phyloP scores from a whole-genome alignment of 2,888 invertebrate species.

The Gisinianus flammeolus region DNA sequence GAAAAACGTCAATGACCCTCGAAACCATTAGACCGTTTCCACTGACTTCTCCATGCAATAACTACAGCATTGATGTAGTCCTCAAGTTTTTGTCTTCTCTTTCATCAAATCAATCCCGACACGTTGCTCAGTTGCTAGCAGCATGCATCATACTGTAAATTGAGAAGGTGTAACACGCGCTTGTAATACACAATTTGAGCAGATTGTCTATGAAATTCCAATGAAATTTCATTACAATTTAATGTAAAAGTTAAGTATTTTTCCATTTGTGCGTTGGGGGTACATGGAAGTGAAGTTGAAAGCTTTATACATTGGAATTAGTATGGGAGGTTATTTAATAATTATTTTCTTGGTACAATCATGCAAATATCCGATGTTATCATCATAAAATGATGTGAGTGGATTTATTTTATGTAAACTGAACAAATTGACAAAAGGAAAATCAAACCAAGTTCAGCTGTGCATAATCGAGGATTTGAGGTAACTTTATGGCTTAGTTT shows the following conservation, averaged over 20 bases:
- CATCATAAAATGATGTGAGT: background rate
- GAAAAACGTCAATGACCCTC: conserved; percentile 58
- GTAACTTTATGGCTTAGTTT: too few relatives aligned
- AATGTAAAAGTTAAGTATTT: too few relatives aligned
- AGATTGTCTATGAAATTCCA: background rate
- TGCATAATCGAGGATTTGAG: too few relatives aligned
- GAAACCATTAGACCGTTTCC: conserved; percentile 55
- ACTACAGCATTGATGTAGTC: conserved; percentile 36
- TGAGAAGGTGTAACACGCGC: background rate
- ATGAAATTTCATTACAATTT: background rate
- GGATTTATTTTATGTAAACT: background rate
- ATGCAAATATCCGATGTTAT: conserved; percentile 15
- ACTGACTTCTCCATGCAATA: conserved; percentile 32
- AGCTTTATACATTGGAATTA: too few relatives aligned
- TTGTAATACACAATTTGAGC: background rate
- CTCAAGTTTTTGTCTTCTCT: conserved; percentile 12
- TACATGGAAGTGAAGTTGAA: too few relatives aligned
- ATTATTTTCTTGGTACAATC: background rate
- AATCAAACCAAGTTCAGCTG: too few relatives aligned
- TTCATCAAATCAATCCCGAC: conserved; percentile 9
- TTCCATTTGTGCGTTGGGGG: too few relatives aligned
- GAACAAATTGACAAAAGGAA: background rate
- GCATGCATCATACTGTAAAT: background rate
- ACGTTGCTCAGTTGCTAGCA: background rate
- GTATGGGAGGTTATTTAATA: background rate